Base-by-base conservation (phyloP, 2,797 vertebrate genomes). In the Cercopithecus mitis region DNA sequence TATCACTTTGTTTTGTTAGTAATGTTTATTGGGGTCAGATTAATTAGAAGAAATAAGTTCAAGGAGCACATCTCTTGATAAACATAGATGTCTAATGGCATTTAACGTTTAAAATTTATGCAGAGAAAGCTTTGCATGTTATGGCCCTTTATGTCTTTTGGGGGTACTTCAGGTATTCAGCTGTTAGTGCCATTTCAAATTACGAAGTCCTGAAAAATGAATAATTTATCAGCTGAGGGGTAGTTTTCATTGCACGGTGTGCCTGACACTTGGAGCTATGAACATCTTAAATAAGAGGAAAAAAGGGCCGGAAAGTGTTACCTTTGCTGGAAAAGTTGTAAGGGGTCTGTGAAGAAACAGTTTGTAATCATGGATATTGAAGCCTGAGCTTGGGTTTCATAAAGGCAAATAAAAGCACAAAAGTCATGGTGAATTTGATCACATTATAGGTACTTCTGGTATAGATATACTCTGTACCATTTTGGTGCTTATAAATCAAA, bases 171-270 rank as follows among this genome's bases (percentile, higher is more conserved):
- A 91, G 86, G 83, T 94, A 89, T 81, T 95, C 9, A 15, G 52
- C 76, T 92, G 36, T 88, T 90, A 93, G 80, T 89, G 45, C 86
- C 52, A 92, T 95, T 96, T 96, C 50, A 95, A 17, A 84, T 86
- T 81, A 36, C 30, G 94, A 90, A 94, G 55, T 93, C 55, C 64
- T 94, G 86, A 94, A 92, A 93, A 73, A 97, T 96, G 96, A 98
- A 97, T 98, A 96, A 98, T 96, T 95, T 95, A 97, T 97, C 80
- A 97, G 79, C 96, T 91, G 20, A 95, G 96, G 92, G 90, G 95
- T 88, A 79, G 64, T 87, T 95, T 90, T 50, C 41, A 7, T 94
- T 94, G 88, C 64, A 80, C 27, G 0, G 0, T 20, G 70, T 64
- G 55, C 61, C 90, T 96, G 94, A 61, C 93, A 88, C 95, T 96